Conservation (phyloP, 35 echinoderm and acorn worm genomes). For the Lytechinus pictus region DNA sequence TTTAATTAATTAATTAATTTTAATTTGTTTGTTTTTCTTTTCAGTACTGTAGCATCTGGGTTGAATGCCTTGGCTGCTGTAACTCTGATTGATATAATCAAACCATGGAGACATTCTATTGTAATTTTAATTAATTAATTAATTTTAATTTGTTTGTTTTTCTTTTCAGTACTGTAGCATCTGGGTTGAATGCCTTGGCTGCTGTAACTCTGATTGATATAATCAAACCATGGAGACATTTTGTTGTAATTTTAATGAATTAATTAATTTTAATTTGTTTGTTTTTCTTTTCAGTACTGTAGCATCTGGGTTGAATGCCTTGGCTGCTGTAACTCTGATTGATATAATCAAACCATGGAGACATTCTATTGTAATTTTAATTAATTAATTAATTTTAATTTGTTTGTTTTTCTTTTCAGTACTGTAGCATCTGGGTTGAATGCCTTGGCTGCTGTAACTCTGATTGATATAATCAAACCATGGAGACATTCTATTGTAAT, state of each 20-base stretch:
- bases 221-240: conserved; percentile 58
- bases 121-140: too few species aligned
- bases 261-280: not conserved
- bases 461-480: conserved; percentile 83
- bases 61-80: conserved; percentile 88
- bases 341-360: conserved; percentile 78
- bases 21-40: not conserved
- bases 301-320: conserved; percentile 86
- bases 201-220: conserved; percentile 91
- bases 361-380: too few species aligned
- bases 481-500: conserved; percentile 34
- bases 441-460: conserved; percentile 82
- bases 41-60: conserved; percentile 90
- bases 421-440: conserved; percentile 93
- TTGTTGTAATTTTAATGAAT: too few species aligned
- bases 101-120: conserved; percentile 51
- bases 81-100: conserved; percentile 83
- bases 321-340: conserved; percentile 86
- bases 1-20: not conserved
- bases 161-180: conserved; percentile 81
- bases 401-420: conserved; percentile 51
- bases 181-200: conserved; percentile 88
- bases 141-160: not conserved
- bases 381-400: not conserved
- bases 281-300: conserved; percentile 71